Conservation (phyloP, 2,797 vertebrate genomes). For the Eutrigla gurnardus region DNA sequence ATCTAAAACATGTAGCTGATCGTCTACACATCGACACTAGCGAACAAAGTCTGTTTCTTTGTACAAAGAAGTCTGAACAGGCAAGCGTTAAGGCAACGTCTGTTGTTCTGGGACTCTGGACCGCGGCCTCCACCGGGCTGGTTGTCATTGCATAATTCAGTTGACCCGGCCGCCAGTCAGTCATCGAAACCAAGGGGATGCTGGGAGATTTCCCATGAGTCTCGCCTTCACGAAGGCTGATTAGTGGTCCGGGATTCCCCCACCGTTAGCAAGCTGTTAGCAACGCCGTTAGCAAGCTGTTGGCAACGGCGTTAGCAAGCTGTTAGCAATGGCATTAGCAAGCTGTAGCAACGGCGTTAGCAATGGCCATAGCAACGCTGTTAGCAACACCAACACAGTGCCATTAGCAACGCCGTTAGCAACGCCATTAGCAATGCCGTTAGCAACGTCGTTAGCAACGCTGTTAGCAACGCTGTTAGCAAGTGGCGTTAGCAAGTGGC, state of each 20-base stretch:
- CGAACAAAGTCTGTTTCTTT: conserved; percentile 84
- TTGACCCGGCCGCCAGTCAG: conserved; percentile 70
- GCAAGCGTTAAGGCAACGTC: conserved; percentile 89
- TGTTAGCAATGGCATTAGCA: too few species aligned
- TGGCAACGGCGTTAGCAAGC: too few species aligned
- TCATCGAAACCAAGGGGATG: conserved; percentile 69
- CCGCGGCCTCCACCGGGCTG: conserved; percentile 63
- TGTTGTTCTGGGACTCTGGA: conserved; percentile 77
- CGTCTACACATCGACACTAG: conserved; percentile 88
- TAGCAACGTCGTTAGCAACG: too few species aligned
- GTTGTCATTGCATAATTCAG: conserved; percentile 85
- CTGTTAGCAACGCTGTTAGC: too few species aligned
- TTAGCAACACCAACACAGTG: too few species aligned
- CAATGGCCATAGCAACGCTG: too few species aligned
- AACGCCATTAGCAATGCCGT: too few species aligned
- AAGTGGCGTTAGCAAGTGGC: too few species aligned
- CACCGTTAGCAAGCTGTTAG: too few species aligned
- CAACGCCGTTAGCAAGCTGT: too few species aligned
- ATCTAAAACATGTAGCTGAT: conserved; percentile 76
- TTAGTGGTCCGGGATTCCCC: conserved; percentile 46
- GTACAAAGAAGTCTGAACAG: conserved; percentile 84
- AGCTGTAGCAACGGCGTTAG: too few species aligned
- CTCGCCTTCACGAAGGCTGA: conserved; percentile 54
- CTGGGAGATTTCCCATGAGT: conserved; percentile 70
- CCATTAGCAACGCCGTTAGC: too few species aligned